Evolutionary conservation across 2,888 invertebrate genomes (phyloP).

Genomic region (Xylophagus ater): DNA sequence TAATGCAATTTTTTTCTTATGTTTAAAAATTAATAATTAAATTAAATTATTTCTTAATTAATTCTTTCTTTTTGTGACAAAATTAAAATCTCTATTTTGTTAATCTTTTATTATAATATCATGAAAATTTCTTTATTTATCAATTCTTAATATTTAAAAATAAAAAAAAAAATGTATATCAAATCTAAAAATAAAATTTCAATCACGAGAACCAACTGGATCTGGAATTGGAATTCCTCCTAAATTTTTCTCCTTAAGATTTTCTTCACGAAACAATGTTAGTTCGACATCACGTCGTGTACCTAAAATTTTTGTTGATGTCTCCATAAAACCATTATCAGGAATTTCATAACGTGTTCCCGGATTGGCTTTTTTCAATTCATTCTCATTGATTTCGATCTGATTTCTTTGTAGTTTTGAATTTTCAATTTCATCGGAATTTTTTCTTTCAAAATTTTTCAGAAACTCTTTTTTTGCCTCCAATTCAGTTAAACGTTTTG

Average conservation of each 20-base stretch:
- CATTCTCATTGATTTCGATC: not conserved
- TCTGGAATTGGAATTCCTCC: slow-evolving; percentile 14
- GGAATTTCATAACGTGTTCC: slow-evolving; percentile 30
- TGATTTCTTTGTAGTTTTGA: not conserved
- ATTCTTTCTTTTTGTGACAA: too few relatives aligned
- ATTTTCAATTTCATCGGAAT: slow-evolving; percentile 4
- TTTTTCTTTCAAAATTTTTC: slow-evolving; percentile 1
- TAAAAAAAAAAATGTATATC: not conserved
- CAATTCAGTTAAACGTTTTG: not conserved
- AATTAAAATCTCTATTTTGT: too few relatives aligned
- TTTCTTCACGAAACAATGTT: slow-evolving; percentile 14
- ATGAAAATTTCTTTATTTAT: not conserved
- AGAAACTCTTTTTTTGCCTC: slow-evolving; percentile 10
- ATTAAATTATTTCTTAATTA: too few relatives aligned
- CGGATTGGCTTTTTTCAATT: not conserved
- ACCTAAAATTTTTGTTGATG: slow-evolving; percentile 29
- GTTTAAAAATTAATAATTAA: not conserved
- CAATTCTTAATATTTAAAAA: not conserved
- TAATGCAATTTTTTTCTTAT: slow-evolving; percentile 1
- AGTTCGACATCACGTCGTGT: slow-evolving; percentile 34
- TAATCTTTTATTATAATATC: not conserved
- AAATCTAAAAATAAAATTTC: not conserved
- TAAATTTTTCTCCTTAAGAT: slow-evolving; percentile 1
- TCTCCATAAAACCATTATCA: slow-evolving; percentile 32
- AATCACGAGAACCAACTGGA: slow-evolving; percentile 13